phyloP scores from a whole-genome alignment of 2,797 vertebrate genomes.

The Microctenopoma lineatum region DNA sequence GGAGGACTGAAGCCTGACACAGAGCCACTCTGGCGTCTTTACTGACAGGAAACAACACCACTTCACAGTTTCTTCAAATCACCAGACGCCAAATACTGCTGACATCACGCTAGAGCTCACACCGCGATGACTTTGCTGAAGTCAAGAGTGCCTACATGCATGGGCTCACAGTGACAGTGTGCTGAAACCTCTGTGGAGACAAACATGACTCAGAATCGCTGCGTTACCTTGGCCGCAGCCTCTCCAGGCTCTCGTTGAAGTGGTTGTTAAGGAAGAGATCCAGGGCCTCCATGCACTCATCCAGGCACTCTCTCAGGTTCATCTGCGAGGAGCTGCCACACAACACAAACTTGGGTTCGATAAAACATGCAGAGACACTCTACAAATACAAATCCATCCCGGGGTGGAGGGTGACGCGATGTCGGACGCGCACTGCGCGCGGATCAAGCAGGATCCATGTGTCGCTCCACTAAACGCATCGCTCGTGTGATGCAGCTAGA shows the following conservation, averaged over 20 bases:
- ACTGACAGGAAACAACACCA: slow-evolving; percentile 27
- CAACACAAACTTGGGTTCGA: slow-evolving; percentile 23
- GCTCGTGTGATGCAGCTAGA: neutral
- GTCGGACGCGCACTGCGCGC: neutral
- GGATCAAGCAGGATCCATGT: neutral
- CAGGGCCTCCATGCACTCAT: slow-evolving; percentile 88
- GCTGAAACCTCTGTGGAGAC: neutral
- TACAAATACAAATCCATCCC: slow-evolving; percentile 9
- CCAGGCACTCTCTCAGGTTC: slow-evolving; percentile 80
- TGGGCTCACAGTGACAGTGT: neutral
- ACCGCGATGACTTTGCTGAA: slow-evolving; percentile 16
- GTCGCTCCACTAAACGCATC: neutral
- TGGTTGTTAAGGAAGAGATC: slow-evolving; percentile 89
- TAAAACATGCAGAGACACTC: slow-evolving; percentile 7
- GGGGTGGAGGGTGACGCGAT: neutral
- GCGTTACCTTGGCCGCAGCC: slow-evolving; percentile 83
- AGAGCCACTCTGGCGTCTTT: slow-evolving; percentile 2
- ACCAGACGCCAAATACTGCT: slow-evolving; percentile 25
- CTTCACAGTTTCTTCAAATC: slow-evolving; percentile 20
- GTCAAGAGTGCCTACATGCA: neutral
- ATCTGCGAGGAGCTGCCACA: slow-evolving; percentile 69
- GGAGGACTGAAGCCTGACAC: slow-evolving; percentile 63
- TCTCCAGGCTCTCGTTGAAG: slow-evolving; percentile 87
- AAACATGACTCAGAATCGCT: neutral
- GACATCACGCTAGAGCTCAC: slow-evolving; percentile 25